These are phyloP conservation scores for Amyelois transitella DNA, from an alignment of 1,140 invertebrate species.

Conservation along the genomic window DNA sequence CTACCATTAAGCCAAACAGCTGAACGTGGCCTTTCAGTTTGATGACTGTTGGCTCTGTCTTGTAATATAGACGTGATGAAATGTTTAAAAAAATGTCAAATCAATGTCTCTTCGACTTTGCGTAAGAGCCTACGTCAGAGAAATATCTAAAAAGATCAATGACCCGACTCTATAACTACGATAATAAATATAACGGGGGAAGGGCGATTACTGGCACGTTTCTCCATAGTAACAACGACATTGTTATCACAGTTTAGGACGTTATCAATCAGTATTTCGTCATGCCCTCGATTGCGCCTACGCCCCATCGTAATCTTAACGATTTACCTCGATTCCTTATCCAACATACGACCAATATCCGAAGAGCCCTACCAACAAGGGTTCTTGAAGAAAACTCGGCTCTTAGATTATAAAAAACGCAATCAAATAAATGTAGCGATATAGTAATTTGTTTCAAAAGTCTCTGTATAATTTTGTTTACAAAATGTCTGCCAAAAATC, in stretches of 20 bases:
- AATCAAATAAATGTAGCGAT: background rate
- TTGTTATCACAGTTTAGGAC: constrained; percentile 41
- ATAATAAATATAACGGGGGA: background rate
- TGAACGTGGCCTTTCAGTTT: too few species aligned
- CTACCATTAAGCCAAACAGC: too few species aligned
- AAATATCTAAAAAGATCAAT: background rate
- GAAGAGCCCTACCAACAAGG: background rate
- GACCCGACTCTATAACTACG: background rate
- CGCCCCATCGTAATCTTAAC: constrained; percentile 47
- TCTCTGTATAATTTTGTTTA: background rate
- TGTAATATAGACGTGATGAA: too few species aligned
- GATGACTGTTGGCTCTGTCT: too few species aligned
- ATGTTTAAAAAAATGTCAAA: too few species aligned
- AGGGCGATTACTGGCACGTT: background rate
- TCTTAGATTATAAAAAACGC: background rate
- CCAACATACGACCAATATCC: constrained; percentile 33
- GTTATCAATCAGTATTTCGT: constrained; percentile 65
- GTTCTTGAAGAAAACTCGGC: background rate
- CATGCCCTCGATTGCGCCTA: constrained; percentile 57
- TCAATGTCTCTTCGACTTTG: background rate
- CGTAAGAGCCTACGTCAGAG: background rate
- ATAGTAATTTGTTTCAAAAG: background rate
- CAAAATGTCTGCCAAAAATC: background rate
- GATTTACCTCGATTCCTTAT: constrained; percentile 62
- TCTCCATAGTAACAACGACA: constrained; percentile 37